Evolutionary conservation across 2,113 vertebrate species (phyloP).

Genomic region (Cacatua alba): DNA sequence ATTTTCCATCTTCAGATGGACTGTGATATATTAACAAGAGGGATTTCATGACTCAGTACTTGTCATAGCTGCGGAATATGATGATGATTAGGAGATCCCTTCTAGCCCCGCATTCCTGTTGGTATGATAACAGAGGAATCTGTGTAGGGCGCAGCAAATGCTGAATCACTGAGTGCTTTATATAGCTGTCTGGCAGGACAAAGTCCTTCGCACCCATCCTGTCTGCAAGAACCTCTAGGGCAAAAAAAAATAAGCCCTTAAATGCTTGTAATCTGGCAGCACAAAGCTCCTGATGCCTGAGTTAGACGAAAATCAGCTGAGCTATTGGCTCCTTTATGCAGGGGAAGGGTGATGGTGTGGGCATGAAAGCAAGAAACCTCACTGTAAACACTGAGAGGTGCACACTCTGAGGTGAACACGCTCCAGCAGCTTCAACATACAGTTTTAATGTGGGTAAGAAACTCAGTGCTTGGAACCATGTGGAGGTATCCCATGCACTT

Average conservation of each 20-base stretch:
- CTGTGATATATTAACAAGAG: constrained; percentile 52
- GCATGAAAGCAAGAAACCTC: background rate
- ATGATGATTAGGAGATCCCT: constrained; percentile 51
- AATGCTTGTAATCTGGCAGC: background rate
- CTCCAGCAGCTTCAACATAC: background rate
- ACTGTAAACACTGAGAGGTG: background rate
- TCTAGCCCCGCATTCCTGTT: constrained; percentile 45
- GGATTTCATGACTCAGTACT: constrained; percentile 51
- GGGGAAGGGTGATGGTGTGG: background rate
- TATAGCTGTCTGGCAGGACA: constrained; percentile 45
- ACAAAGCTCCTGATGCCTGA: background rate
- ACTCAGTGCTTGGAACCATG: background rate
- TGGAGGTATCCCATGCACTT: background rate
- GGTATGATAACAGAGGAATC: constrained; percentile 48
- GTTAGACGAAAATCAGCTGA: background rate
- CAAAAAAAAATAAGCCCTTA: background rate
- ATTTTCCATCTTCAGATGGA: constrained; percentile 18
- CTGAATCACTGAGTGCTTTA: constrained; percentile 48
- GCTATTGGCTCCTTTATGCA: background rate
- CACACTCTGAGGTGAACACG: background rate
- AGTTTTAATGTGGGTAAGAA: background rate
- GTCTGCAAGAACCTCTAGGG: background rate
- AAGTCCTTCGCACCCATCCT: background rate
- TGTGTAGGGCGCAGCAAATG: constrained; percentile 15
- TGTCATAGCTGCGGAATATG: constrained; percentile 15